phyloP scores from a whole-genome alignment of 2,797 vertebrate species.

The Naso thynnoides region DNA sequence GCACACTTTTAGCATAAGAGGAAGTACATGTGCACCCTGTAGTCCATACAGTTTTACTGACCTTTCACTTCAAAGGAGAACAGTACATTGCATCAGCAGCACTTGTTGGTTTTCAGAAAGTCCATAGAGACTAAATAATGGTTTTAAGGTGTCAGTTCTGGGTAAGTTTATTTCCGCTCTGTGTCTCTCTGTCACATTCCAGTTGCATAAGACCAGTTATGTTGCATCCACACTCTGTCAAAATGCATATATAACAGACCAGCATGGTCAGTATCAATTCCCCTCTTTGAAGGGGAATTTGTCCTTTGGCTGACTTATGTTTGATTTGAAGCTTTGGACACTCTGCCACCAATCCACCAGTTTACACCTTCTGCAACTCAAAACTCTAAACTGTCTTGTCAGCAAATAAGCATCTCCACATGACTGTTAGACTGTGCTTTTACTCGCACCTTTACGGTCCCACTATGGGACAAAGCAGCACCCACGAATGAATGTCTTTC shows the following conservation, averaged over 20 bases:
- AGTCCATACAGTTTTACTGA: constrained; percentile 71
- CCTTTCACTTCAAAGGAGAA: constrained; percentile 74
- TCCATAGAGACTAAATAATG: constrained; percentile 53
- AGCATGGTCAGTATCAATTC: constrained; percentile 42
- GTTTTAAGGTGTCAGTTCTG: constrained; percentile 42
- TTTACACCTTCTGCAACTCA: constrained; percentile 31
- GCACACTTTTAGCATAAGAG: constrained; percentile 77
- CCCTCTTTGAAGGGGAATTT: constrained; percentile 23
- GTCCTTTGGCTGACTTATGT: constrained; percentile 57
- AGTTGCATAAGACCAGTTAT: constrained; percentile 75
- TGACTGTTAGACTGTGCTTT: constrained; percentile 61
- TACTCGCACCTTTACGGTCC: constrained; percentile 66
- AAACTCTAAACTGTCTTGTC: constrained; percentile 50
- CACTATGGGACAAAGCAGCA: constrained; percentile 80
- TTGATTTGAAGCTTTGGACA: constrained; percentile 40
- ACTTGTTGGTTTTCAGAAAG: constrained; percentile 74
- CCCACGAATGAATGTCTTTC: constrained; percentile 73
- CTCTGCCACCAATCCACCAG: constrained; percentile 35
- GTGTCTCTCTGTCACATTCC: constrained; percentile 38
- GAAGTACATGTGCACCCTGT: constrained; percentile 80
- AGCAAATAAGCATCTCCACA: constrained; percentile 49
- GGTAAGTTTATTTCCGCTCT: constrained; percentile 39
- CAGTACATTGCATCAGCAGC: constrained; percentile 77
- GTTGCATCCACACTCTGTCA: constrained; percentile 63
- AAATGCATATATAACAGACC: constrained; percentile 75